These are phyloP conservation scores for Cepphus grylle DNA, from an alignment of 2,113 vertebrate species.

Conservation along the genomic window DNA sequence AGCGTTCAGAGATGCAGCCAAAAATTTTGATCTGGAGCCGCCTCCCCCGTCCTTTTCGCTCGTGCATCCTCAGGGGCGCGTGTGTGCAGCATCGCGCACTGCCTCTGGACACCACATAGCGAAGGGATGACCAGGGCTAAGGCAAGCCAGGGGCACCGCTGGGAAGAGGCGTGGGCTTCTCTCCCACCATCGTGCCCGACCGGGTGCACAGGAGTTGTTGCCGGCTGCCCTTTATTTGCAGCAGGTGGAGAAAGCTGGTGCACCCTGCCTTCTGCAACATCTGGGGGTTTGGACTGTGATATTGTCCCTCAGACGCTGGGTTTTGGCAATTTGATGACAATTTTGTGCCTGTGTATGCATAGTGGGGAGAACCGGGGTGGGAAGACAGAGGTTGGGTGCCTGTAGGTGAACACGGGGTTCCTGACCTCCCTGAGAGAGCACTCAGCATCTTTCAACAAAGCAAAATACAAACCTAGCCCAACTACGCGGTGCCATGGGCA, in stretches of 20 bases:
- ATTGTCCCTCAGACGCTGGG: neutral
- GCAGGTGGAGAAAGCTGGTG: neutral
- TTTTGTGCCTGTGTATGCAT: neutral
- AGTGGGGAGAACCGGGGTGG: neutral
- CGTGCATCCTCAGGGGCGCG: neutral
- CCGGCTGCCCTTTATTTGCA: neutral
- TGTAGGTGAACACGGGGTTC: neutral
- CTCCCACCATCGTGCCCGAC: neutral
- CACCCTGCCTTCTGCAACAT: neutral
- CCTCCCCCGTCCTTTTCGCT: neutral
- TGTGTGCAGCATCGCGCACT: fast-evolving
- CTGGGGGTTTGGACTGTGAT: neutral
- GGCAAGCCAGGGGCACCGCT: neutral
- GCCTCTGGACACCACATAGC: fast-evolving
- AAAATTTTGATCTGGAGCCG: neutral
- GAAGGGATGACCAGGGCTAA: neutral
- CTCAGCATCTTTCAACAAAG: neutral
- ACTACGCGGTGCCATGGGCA: neutral
- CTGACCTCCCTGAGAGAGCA: fast-evolving
- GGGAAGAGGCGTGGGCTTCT: neutral
- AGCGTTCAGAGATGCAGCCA: slow-evolving; percentile 3
- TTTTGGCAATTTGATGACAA: neutral
- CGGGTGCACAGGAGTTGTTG: neutral
- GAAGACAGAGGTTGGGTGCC: neutral
- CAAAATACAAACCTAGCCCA: neutral